Evolutionary conservation across 2,797 vertebrate genomes (phyloP), one percentile per base, ranked within the genome.

Genomic region (Characodon lateralis): DNA sequence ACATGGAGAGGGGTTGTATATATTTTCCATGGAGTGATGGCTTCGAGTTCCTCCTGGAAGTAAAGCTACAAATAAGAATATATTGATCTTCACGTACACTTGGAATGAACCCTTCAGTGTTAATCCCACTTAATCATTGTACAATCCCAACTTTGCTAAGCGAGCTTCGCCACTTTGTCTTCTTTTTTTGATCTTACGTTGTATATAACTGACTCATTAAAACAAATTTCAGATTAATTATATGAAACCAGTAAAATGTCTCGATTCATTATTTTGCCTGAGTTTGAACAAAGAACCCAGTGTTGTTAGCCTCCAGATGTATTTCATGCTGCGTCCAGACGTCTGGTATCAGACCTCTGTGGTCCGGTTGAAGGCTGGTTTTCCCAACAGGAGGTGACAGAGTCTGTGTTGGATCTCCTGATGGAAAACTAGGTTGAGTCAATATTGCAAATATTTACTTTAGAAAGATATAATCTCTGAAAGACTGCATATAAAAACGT

Each of bases 131-230:
- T 84, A 71, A 71, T 88, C 83, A 87, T 80, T 83, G 85, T 92
- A 87, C 85, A 88, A 84, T 86, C 90, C 58, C 59, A 80, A 91
- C 78, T 91, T 92, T 92, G 85, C 88, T 90, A 86, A 85, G 51
- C 83, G 76, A 91, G 82, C 80, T 91, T 93, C 89, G 79, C 81
- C 87, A 87, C 87, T 82, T 5, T 86, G 63, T 69, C 76, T 80
- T 86, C 81, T 77, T 80, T 79, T 77, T 61, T 31, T 8, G 73
- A 51, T 80, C 77, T 82, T 79, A 86, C 85, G 85, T 86, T 94
- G 90, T 94, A 92, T 79, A 93, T 93, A 93, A 91, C 81, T 81
- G 78, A 89, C 50, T 84, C 73, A 72, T 87, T 68, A 80, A 88
- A 78, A 85, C 83, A 89, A 69, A 69, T 92, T 89, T 90, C 85